These are phyloP conservation scores for Mirounga angustirostris DNA, from an alignment of 2,113 vertebrate genomes.

Conservation along the genomic window DNA sequence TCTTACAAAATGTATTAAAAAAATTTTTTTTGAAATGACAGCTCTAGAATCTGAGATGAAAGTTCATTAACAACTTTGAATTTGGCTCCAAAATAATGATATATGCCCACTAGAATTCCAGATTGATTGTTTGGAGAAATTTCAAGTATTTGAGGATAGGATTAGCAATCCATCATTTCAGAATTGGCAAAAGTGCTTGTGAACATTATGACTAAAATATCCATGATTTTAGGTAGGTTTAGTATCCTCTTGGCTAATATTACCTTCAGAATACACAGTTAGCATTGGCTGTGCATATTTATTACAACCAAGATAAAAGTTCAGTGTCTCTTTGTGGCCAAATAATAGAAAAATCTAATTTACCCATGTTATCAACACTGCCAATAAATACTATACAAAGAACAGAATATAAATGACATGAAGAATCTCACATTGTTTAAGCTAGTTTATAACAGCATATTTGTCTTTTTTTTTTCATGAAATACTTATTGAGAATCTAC, in stretches of 20 bases:
- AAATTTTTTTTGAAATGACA: neutral
- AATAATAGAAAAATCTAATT: slow-evolving; percentile 54
- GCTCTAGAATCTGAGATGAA: neutral
- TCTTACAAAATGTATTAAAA: neutral
- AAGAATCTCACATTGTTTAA: neutral
- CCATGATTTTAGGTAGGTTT: slow-evolving; percentile 17
- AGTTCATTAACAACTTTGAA: neutral
- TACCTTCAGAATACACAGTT: slow-evolving; percentile 28
- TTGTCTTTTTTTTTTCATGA: slow-evolving; percentile 24
- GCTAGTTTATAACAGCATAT: neutral
- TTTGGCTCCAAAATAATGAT: neutral
- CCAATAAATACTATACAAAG: neutral
- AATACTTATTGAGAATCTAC: neutral
- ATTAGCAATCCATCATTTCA: slow-evolving; percentile 32
- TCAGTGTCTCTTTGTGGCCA: neutral
- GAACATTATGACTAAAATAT: slow-evolving; percentile 43
- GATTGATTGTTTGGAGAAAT: neutral
- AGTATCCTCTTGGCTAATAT: slow-evolving; percentile 4
- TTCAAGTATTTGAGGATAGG: slow-evolving; percentile 34
- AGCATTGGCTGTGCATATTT: neutral
- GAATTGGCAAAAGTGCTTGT: neutral
- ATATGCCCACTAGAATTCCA: neutral
- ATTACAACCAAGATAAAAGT: neutral
- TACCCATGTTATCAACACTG: neutral
- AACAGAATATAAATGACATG: slow-evolving; percentile 12